These are phyloP conservation scores for Temnothorax longispinosus DNA, from an alignment of 1,140 invertebrate species.

Conservation along the genomic window DNA sequence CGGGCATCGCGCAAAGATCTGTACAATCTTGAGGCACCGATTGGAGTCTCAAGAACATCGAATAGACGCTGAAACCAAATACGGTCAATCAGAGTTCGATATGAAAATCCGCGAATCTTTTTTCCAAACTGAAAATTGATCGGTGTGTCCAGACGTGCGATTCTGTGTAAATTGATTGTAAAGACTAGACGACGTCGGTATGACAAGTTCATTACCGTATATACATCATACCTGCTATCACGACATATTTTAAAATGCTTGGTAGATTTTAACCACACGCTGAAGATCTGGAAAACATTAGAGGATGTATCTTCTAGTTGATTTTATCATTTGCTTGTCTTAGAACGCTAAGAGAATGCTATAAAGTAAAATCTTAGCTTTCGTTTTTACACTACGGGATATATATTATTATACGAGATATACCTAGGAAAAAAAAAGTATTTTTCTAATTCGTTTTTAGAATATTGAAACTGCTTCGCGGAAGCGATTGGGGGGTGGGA, in stretches of 20 bases:
- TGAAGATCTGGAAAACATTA: conserved; percentile 68
- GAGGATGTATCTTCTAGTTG: conserved; percentile 52
- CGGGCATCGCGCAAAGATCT: background rate
- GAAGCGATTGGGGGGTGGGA: conserved; percentile 27
- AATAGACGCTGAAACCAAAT: background rate
- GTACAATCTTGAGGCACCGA: background rate
- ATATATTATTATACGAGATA: conserved; percentile 61
- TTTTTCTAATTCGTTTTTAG: conserved; percentile 76
- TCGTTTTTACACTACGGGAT: conserved; percentile 62
- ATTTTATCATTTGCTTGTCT: conserved; percentile 71
- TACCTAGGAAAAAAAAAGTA: conserved; percentile 66
- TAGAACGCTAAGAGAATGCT: conserved; percentile 43
- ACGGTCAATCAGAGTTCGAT: conserved; percentile 1
- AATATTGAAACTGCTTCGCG: conserved; percentile 61
- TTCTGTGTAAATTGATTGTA: conserved; percentile 51
- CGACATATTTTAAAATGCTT: conserved; percentile 73
- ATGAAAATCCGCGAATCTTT: conserved; percentile 12
- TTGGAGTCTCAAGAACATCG: background rate
- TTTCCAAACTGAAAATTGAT: conserved; percentile 44
- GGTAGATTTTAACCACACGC: conserved; percentile 68
- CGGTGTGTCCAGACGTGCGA: background rate
- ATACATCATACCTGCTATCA: conserved; percentile 32
- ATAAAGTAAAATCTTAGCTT: conserved; percentile 59
- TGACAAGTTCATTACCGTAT: conserved; percentile 19
- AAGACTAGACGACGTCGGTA: conserved; percentile 9